These are phyloP conservation scores for Sarcophaga variegata DNA, from an alignment of 2,888 invertebrate genomes.

Conservation along the genomic window DNA sequence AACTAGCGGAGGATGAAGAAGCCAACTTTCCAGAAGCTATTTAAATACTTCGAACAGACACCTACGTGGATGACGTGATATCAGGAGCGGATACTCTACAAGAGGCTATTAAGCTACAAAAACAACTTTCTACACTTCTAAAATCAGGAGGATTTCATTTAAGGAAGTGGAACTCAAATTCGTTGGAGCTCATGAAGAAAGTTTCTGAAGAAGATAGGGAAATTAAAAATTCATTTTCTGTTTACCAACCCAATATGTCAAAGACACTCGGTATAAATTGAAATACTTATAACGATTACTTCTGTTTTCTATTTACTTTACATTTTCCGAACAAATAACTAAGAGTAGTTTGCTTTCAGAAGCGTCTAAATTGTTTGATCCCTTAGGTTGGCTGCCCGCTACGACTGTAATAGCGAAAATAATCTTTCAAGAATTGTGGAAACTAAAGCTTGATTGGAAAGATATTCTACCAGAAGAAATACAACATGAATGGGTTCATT, in stretches of 20 bases:
- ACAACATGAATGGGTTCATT: conserved; percentile 29
- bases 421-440: conserved; percentile 64
- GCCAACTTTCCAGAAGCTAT: conserved; percentile 7
- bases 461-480: conserved; percentile 42
- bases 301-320: conserved; percentile 44
- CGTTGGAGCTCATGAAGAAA: background rate
- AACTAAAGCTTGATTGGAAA: conserved; percentile 53
- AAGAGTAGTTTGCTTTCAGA: conserved; percentile 57
- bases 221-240: conserved; percentile 8
- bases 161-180: conserved; percentile 56
- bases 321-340: conserved; percentile 30
- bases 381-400: conserved; percentile 65
- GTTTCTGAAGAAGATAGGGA: too few species aligned
- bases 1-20: conserved; percentile 37
- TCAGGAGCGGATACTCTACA: conserved; percentile 19
- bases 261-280: conserved; percentile 46
- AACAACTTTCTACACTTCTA: conserved; percentile 15
- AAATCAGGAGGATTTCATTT: conserved; percentile 47
- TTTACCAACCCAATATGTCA: conserved; percentile 22
- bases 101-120: too few species aligned
- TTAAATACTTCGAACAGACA: conserved; percentile 25
- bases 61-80: conserved; percentile 36
- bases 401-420: conserved; percentile 64
- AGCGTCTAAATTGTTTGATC: conserved; percentile 59
- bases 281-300: conserved; percentile 37